Evolutionary conservation across 2,797 vertebrate genomes (phyloP).

Genomic region (Enteromius thamalakanensis): DNA sequence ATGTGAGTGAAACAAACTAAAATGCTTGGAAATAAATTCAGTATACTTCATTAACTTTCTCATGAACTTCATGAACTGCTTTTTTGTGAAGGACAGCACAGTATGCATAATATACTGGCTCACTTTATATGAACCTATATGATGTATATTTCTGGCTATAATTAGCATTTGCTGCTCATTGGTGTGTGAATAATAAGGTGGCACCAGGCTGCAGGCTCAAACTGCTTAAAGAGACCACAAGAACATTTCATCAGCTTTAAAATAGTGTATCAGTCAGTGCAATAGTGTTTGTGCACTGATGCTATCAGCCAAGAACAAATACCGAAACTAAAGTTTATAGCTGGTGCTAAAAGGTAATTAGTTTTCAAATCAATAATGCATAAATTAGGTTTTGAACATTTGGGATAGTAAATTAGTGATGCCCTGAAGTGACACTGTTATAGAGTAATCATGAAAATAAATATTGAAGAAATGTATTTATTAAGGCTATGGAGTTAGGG

Average conservation of each 20-base stretch:
- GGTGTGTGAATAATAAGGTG: conserved; percentile 47
- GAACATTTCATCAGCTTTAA: conserved; percentile 1
- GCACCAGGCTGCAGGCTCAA: conserved; percentile 28
- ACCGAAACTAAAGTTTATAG: not conserved
- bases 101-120: conserved; percentile 23
- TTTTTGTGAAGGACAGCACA: conserved; percentile 17
- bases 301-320: not conserved
- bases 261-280: not conserved
- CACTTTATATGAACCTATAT: conserved; percentile 6
- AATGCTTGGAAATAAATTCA: not conserved
- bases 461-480: not conserved
- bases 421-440: not conserved
- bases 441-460: not conserved
- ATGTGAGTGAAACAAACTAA: not conserved
- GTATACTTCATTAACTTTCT: not conserved
- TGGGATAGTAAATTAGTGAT: not conserved
- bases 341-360: not conserved
- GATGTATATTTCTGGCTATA: conserved; percentile 46
- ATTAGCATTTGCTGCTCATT: conserved; percentile 46
- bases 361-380: not conserved
- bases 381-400: not conserved
- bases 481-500: not conserved
- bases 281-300: not conserved
- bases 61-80: too few species aligned
- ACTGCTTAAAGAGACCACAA: not conserved